Conservation (phyloP, 2,888 invertebrate species). For the Rotaria sp. region DNA sequence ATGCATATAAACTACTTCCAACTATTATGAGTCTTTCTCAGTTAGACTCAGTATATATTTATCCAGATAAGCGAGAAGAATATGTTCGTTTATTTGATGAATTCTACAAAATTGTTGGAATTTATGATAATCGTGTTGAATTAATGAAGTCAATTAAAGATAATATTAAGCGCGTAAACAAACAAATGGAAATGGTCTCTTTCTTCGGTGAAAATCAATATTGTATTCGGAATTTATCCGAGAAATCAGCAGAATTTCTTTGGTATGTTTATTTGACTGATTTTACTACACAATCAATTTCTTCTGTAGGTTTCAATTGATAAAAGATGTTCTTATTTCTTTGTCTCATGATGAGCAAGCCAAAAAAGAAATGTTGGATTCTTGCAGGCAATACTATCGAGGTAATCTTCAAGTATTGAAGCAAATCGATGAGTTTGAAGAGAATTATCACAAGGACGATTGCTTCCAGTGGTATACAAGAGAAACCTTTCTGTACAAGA, state of each 20-base stretch:
- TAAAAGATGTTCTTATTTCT: background rate
- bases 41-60: background rate
- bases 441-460: background rate
- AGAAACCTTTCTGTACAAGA: background rate
- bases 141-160: background rate
- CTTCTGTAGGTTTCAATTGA: background rate
- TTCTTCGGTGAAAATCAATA: background rate
- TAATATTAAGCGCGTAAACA: background rate
- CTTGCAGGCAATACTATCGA: background rate
- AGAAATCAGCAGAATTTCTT: background rate
- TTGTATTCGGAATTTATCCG: background rate
- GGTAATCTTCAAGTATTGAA: background rate
- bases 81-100: background rate
- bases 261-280: background rate
- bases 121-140: background rate
- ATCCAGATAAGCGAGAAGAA: background rate
- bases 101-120: background rate
- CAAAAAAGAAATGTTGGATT: background rate
- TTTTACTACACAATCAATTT: background rate
- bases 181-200: background rate
- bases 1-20: background rate
- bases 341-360: background rate
- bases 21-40: background rate
- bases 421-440: background rate
- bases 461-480: background rate